These are phyloP conservation scores for Acestrorhynchus altus DNA, from an alignment of 2,797 vertebrate species.

Conservation along the genomic window DNA sequence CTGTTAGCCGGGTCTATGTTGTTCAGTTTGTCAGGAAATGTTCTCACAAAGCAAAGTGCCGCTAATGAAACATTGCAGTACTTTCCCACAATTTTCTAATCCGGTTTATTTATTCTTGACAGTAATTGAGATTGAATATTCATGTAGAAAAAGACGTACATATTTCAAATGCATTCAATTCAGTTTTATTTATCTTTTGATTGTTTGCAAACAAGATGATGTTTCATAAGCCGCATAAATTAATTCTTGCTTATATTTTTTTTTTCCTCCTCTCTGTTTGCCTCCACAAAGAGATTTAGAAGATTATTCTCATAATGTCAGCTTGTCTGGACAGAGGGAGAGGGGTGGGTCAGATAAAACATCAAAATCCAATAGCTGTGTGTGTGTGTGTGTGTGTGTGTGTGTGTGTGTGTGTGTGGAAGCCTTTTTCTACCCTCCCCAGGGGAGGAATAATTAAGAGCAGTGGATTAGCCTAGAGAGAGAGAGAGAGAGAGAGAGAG, in stretches of 20 bases:
- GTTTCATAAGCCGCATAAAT: constrained; percentile 26
- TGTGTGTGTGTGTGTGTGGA: constrained; percentile 9
- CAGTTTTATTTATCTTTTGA: neutral
- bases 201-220: constrained; percentile 12
- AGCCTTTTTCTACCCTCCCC: constrained; percentile 40
- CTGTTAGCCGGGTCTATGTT: no score
- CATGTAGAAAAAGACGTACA: neutral
- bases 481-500: constrained; percentile 7
- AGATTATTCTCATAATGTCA: constrained; percentile 32
- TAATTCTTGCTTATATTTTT: neutral
- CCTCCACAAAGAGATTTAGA: constrained; percentile 33
- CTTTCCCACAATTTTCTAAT: neutral
- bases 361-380: constrained; percentile 36
- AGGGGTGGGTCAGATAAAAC: constrained; percentile 15
- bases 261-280: constrained; percentile 5
- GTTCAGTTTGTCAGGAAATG: no score
- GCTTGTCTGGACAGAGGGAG: constrained; percentile 21
- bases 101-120: constrained; percentile 9
- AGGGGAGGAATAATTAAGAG: constrained; percentile 53
- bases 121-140: neutral
- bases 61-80: no score
- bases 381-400: constrained; percentile 8
- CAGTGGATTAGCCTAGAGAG: constrained; percentile 47
- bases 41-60: no score
- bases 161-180: neutral